phyloP scores from a whole-genome alignment of 2,797 vertebrate genomes.

The Phalloptychus januarius region DNA sequence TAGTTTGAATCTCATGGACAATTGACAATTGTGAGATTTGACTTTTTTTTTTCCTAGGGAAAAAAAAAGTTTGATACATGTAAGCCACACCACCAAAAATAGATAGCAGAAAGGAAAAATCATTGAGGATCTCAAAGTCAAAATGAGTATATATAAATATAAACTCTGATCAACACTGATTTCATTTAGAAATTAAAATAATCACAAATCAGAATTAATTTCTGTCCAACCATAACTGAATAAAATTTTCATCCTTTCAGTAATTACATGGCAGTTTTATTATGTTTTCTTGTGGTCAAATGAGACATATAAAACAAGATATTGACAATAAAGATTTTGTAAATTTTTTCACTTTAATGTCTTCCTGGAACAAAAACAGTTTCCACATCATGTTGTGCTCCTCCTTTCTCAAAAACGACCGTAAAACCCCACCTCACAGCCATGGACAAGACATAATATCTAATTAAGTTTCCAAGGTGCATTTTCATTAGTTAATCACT shows the following conservation, averaged over 20 bases:
- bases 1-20: not conserved
- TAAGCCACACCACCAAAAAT: too few relatives aligned
- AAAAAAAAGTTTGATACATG: too few relatives aligned
- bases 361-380: constrained; percentile 7
- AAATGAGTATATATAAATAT: too few relatives aligned
- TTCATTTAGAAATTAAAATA: not conserved
- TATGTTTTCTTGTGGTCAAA: constrained; percentile 43
- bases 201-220: not conserved
- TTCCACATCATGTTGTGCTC: constrained; percentile 27
- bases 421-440: constrained; percentile 63
- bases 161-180: too few relatives aligned
- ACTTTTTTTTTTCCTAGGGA: too few relatives aligned
- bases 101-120: too few relatives aligned
- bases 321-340: constrained; percentile 13
- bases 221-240: constrained; percentile 29
- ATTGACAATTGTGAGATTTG: too few relatives aligned
- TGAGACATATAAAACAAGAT: not conserved
- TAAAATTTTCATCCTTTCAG: constrained; percentile 55
- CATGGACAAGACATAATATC: constrained; percentile 79
- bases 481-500: constrained; percentile 90
- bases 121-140: too few relatives aligned
- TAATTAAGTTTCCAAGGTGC: constrained; percentile 86
- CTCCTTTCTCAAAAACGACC: constrained; percentile 47
- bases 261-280: constrained; percentile 44
- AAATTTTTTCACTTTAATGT: not conserved